A percentile compares a stretch with the other conserved stretches of the same genome.
Conservation (phyloP, 1,140 invertebrate genomes). For the Drosophila leontia region DNA sequence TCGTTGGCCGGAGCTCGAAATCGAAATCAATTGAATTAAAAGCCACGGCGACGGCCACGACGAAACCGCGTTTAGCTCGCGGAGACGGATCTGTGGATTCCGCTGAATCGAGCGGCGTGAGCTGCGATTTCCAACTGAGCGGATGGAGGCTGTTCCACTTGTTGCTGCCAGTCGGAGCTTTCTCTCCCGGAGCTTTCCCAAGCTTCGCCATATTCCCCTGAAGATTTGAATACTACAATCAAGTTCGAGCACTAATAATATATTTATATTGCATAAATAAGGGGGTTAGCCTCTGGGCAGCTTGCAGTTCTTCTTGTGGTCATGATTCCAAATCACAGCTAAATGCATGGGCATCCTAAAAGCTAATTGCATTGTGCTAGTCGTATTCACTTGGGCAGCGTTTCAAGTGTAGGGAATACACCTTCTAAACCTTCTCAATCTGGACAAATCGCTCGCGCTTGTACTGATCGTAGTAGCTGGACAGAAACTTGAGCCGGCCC, state of each 20-base stretch:
- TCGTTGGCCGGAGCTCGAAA: constrained; percentile 22
- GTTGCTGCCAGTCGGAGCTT: constrained; percentile 41
- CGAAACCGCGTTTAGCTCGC: constrained; percentile 24
- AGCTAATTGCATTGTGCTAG: constrained; percentile 61
- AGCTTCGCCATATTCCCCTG: constrained; percentile 13
- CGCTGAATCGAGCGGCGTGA: constrained; percentile 38
- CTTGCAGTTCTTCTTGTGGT: constrained; percentile 31
- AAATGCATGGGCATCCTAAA: constrained; percentile 59
- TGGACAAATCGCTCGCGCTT: constrained; percentile 87
- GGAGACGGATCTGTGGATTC: constrained; percentile 13
- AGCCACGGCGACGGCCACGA: constrained; percentile 45
- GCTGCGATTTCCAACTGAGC: constrained; percentile 55
- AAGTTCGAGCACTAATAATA: constrained; percentile 13
- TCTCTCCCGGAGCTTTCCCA: constrained; percentile 17
- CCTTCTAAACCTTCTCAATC: constrained; percentile 84
- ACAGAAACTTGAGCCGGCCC: constrained; percentile 84
- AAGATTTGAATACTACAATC: neutral
- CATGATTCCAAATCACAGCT: constrained; percentile 63
- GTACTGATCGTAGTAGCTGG: constrained; percentile 87
- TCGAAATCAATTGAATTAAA: constrained; percentile 71
- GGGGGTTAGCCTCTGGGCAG: constrained; percentile 54
- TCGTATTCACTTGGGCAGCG: constrained; percentile 13
- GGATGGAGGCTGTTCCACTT: constrained; percentile 27
- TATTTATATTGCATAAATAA: constrained; percentile 37
- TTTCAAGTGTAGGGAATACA: neutral